Evolutionary conservation across 1,140 invertebrate species (phyloP), one percentile per base, ranked within the genome.

Genomic region (Halesus radiatus): DNA sequence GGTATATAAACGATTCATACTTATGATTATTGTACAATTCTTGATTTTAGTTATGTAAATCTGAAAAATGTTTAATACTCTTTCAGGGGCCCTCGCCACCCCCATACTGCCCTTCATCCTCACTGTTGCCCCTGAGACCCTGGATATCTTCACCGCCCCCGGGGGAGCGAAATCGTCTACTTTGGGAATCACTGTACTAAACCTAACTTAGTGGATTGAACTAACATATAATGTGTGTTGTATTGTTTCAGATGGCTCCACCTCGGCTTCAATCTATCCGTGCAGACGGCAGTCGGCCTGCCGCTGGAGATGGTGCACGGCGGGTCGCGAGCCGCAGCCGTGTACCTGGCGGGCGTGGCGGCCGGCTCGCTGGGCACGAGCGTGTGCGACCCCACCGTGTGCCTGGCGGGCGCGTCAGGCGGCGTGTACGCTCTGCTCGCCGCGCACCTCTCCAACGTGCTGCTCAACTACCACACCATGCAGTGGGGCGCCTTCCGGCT

Each of bases 241-340:
- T 18, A 1, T 56, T 64, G n/a, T 53, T 92, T 76, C 91, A 96
- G 95, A 86, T 99, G 97, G 97, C 92, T 98, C 68, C 97, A 98
- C 89, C 91, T 99, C 82, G 93, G 97, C 26, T 98, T 98, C 91
- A 99, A 99, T 90, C 92, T 98, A 82, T 92, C 96, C 29, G 96
- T 99, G 26, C 97, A 99, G 90, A 85, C 89, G 5, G 89, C 88
- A 70, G 89, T 98, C 81, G 98, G 98, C 54, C 91, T 98, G 80
- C 97, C 97, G 0, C 87, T 99, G 84, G 98, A 99, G 90, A 98
- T 99, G 97, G 96, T 98, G n/a, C 97, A 98, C 87, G 97, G 97
- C 5, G 96, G 95, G 29, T 90, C 94, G 66, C 92, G 97, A 81
- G 97, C 98, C 84, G 95, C 94, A 20, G 93, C 95, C 76, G 96